These are phyloP conservation scores for Sebastes alutus DNA, from an alignment of 2,797 vertebrate genomes.

Conservation along the genomic window DNA sequence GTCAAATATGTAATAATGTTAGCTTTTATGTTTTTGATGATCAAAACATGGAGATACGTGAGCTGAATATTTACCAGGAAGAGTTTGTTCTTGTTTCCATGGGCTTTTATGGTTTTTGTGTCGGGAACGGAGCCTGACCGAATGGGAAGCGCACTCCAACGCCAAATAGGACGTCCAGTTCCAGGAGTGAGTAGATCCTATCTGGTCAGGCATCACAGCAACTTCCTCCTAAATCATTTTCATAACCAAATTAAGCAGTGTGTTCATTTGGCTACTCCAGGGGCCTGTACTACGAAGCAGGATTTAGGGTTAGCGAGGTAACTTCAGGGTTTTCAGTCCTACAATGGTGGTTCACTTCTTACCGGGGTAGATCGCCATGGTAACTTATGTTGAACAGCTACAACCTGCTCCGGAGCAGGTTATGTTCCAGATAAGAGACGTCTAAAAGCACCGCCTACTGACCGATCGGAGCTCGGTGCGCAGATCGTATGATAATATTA, in stretches of 20 bases:
- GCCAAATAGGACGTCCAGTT: constrained; percentile 71
- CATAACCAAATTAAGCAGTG: background rate
- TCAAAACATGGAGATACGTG: background rate
- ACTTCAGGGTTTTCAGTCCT: too few species aligned
- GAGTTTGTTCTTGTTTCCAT: constrained; percentile 32
- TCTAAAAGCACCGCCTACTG: too few species aligned
- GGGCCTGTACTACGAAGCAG: too few species aligned
- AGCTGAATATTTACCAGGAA: constrained; percentile 40
- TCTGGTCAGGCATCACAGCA: constrained; percentile 24
- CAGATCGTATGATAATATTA: too few species aligned
- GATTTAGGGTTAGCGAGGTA: too few species aligned
- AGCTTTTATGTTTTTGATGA: background rate
- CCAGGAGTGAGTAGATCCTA: constrained; percentile 58
- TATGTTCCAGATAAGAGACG: too few species aligned
- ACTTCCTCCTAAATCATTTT: constrained; percentile 60
- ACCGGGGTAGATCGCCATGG: too few species aligned
- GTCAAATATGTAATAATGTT: background rate
- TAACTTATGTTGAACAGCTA: too few species aligned
- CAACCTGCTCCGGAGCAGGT: too few species aligned
- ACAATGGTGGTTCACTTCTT: too few species aligned
- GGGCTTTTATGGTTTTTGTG: constrained; percentile 31
- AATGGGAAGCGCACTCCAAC: constrained; percentile 62
- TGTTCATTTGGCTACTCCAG: background rate
- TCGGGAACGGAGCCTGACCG: constrained; percentile 53
- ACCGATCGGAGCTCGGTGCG: too few species aligned